A percentile compares a stretch with the other conserved stretches of the same genome.
Evolutionary conservation across 2,888 invertebrate genomes (phyloP).

Genomic region (Scaptomyza parva): DNA sequence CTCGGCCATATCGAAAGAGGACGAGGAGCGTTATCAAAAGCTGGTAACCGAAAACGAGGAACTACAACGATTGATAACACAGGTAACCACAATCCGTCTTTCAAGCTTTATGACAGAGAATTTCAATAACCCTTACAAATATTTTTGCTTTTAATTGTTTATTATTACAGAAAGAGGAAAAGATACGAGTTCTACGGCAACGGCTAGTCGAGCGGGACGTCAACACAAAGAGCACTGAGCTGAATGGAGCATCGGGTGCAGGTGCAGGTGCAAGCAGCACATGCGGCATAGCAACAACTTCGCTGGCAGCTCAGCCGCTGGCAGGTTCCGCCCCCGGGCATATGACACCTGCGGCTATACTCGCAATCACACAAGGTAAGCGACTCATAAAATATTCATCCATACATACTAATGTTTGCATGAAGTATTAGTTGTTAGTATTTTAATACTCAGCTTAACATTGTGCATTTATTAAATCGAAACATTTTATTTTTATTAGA

Average conservation of each 20-base stretch:
- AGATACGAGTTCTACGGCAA: slow-evolving; percentile 92
- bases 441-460: background rate
- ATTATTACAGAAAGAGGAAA: slow-evolving; percentile 92
- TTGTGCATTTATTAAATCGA: slow-evolving; percentile 1
- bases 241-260: slow-evolving; percentile 73
- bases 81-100: slow-evolving; percentile 86
- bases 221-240: slow-evolving; percentile 85
- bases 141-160: too few species aligned
- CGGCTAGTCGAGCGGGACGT: slow-evolving; percentile 92
- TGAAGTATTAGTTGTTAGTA: slow-evolving; percentile 11
- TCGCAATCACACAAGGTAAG: slow-evolving; percentile 89
- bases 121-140: too few species aligned
- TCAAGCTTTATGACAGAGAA: too few species aligned
- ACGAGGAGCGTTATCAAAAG: slow-evolving; percentile 97
- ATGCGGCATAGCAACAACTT: slow-evolving; percentile 61
- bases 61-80: slow-evolving; percentile 96
- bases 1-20: slow-evolving; percentile 93
- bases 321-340: slow-evolving; percentile 70
- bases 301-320: slow-evolving; percentile 62
- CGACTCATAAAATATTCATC: background rate
- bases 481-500: slow-evolving; percentile 58
- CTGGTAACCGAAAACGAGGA: slow-evolving; percentile 98
- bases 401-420: background rate
- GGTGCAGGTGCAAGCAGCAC: slow-evolving; percentile 34
- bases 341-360: slow-evolving; percentile 87